These are phyloP conservation scores for Eulemur mongoz DNA, from an alignment of 2,797 vertebrate species.

Conservation along the genomic window DNA sequence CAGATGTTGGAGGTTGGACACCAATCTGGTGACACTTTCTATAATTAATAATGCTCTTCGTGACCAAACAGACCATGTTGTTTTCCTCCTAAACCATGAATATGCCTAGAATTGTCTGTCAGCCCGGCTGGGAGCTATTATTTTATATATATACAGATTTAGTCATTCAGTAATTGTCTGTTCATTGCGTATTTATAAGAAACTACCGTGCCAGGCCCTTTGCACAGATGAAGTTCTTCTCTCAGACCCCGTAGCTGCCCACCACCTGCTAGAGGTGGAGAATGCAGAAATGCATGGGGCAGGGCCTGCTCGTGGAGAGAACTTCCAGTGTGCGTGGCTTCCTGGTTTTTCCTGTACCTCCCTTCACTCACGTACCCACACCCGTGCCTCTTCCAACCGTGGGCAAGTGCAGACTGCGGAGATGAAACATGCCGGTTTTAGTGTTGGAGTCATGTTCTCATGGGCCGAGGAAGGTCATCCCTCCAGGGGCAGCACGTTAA, in stretches of 20 bases:
- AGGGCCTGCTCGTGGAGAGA: fast-evolving
- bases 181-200: not conserved
- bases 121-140: not conserved
- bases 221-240: not conserved
- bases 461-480: not conserved
- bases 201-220: not conserved
- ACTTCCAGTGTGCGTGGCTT: not conserved
- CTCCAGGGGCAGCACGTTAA: not conserved
- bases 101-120: not conserved
- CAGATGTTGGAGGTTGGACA: not conserved
- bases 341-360: not conserved
- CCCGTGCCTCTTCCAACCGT: not conserved
- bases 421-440: not conserved
- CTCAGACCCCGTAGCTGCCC: too few species aligned
- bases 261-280: not conserved
- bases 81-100: not conserved
- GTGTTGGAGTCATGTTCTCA: not conserved
- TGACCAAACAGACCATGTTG: not conserved
- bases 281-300: not conserved
- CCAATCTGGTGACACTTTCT: not conserved
- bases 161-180: not conserved
- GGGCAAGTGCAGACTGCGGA: not conserved
- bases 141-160: not conserved
- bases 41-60: not conserved
- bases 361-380: not conserved